Percentiles rank a stretch among this genome's conserved stretches.
These are phyloP conservation scores for Frankliniella intonsa DNA, from an alignment of 2,888 invertebrate genomes.

Conservation along the genomic window DNA sequence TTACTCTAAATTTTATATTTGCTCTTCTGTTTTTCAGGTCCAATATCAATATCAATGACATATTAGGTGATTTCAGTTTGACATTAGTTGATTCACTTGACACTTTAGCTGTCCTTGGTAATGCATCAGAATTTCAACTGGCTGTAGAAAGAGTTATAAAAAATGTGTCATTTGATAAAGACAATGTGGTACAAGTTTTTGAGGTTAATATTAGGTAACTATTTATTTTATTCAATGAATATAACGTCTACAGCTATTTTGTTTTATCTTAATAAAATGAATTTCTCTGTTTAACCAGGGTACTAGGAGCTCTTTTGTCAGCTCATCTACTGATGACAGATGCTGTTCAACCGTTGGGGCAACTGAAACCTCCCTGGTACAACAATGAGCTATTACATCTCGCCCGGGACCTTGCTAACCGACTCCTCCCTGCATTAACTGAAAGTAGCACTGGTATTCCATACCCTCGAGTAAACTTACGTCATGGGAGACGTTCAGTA, in stretches of 20 bases:
- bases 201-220: conserved; percentile 57
- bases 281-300: conserved; percentile 41
- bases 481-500: conserved; percentile 44
- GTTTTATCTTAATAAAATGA: conserved; percentile 3
- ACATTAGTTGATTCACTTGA: conserved; percentile 57
- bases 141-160: conserved; percentile 55
- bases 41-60: conserved; percentile 63
- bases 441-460: conserved; percentile 55
- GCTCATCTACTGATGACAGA: conserved; percentile 58
- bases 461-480: conserved; percentile 54
- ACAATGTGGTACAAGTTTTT: conserved; percentile 59
- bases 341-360: conserved; percentile 52
- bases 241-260: not conserved
- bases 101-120: conserved; percentile 56
- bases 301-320: conserved; percentile 57
- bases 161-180: conserved; percentile 55
- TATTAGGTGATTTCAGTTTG: conserved; percentile 58
- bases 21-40: conserved; percentile 45
- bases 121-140: conserved; percentile 54
- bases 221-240: not conserved
- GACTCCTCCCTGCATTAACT: conserved; percentile 58
- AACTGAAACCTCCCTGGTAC: conserved; percentile 49
- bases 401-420: conserved; percentile 56
- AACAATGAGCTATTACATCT: conserved; percentile 54
- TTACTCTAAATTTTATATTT: not conserved